Evolutionary conservation across 2,797 vertebrate genomes (phyloP).

Genomic region (Schizopygopsis malacanthus): DNA sequence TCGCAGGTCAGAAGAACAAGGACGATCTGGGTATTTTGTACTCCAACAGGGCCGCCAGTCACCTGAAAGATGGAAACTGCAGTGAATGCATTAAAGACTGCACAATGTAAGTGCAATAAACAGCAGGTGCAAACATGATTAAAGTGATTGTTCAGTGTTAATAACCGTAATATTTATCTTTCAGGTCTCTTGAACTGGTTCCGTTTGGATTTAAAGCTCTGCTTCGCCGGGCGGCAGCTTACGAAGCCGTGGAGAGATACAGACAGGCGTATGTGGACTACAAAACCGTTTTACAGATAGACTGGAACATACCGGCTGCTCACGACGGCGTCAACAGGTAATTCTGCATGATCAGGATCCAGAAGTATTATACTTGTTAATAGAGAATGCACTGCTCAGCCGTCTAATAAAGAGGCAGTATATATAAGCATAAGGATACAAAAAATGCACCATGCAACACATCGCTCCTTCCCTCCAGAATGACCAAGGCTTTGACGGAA

Average conservation of each 20-base stretch:
- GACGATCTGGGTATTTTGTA: slow-evolving; percentile 87
- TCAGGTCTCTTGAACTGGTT: slow-evolving; percentile 81
- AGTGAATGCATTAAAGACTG: slow-evolving; percentile 89
- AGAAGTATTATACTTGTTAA: neutral
- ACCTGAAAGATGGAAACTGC: slow-evolving; percentile 91
- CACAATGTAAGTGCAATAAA: slow-evolving; percentile 76
- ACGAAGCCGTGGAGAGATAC: slow-evolving; percentile 89
- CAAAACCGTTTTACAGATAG: slow-evolving; percentile 87
- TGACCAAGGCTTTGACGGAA: slow-evolving; percentile 88
- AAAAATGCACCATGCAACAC: neutral
- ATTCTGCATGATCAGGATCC: neutral
- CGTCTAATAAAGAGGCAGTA: neutral
- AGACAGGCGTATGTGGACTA: slow-evolving; percentile 89
- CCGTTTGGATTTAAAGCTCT: slow-evolving; percentile 89
- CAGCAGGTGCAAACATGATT: neutral
- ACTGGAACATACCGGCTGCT: slow-evolving; percentile 82
- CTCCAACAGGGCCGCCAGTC: slow-evolving; percentile 90
- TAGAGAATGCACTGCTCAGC: neutral
- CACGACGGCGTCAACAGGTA: slow-evolving; percentile 93
- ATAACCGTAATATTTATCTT: neutral
- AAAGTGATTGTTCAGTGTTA: neutral
- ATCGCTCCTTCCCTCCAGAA: slow-evolving; percentile 74
- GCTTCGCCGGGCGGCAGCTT: slow-evolving; percentile 86
- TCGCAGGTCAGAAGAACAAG: slow-evolving; percentile 75
- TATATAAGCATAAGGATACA: neutral